Conservation (phyloP, 1,140 invertebrate genomes). For the Melanaphis sacchari region DNA sequence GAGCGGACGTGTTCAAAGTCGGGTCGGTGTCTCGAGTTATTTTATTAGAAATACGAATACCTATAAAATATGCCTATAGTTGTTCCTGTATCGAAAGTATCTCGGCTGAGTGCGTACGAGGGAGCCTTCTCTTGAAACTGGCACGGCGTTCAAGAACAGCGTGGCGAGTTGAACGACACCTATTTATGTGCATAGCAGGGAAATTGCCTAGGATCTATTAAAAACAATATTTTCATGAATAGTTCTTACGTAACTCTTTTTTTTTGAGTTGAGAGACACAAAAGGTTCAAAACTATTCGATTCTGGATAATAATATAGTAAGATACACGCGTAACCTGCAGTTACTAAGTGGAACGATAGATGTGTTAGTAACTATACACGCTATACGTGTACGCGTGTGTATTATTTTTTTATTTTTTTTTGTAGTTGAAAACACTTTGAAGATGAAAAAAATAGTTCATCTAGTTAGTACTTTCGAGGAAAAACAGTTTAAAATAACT, state of each 20-base stretch:
- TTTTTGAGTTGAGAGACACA: not conserved
- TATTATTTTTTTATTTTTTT: too few species aligned
- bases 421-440: not conserved
- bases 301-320: not conserved
- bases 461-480: not conserved
- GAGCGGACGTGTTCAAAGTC: not conserved
- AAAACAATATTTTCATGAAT: too few species aligned
- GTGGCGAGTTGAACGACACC: not conserved
- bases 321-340: not conserved
- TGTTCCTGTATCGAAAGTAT: not conserved
- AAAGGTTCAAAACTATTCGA: not conserved
- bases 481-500: not conserved
- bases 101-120: not conserved
- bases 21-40: not conserved
- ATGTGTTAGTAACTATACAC: too few species aligned
- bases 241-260: not conserved
- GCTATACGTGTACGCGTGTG: too few species aligned
- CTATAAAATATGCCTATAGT: not conserved
- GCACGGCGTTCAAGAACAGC: too few species aligned
- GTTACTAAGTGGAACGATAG: not conserved
- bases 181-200: too few species aligned
- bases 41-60: not conserved
- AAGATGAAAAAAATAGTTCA: not conserved
- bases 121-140: not conserved
- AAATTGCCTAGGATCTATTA: too few species aligned